phyloP scores from a whole-genome alignment of 1,140 invertebrate species.

The Leptinotarsa texana region DNA sequence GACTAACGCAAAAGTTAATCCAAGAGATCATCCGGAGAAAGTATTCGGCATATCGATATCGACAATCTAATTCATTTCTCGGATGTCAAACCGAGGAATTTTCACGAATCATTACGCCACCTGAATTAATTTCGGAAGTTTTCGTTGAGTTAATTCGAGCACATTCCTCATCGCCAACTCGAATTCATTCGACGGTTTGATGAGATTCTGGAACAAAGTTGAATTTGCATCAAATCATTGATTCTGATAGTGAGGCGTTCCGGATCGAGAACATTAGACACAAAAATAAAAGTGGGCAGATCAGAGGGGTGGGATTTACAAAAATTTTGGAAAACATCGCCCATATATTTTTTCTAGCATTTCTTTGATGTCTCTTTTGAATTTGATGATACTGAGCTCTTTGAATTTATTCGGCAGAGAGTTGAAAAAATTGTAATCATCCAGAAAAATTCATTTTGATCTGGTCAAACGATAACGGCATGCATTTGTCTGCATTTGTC shows the following conservation, averaged over 20 bases:
- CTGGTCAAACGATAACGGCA: no score
- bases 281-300: background rate
- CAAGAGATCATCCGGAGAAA: background rate
- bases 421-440: no score
- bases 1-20: background rate
- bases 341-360: background rate
- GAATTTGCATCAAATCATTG: background rate
- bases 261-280: background rate
- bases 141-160: background rate
- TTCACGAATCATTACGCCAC: conserved; percentile 12
- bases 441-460: no score
- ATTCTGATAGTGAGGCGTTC: background rate
- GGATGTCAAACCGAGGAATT: conserved; percentile 2
- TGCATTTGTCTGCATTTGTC: no score
- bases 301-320: background rate
- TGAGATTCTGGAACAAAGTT: conserved; percentile 4
- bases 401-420: no score
- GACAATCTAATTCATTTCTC: background rate
- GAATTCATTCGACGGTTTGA: conserved; percentile 4
- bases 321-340: no score
- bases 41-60: background rate
- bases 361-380: no score
- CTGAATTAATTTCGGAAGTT: conserved; percentile 10
- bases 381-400: no score
- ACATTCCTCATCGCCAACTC: background rate